These are phyloP conservation scores for Babylonia areolata DNA, from an alignment of 1,140 invertebrate genomes.

Conservation along the genomic window DNA sequence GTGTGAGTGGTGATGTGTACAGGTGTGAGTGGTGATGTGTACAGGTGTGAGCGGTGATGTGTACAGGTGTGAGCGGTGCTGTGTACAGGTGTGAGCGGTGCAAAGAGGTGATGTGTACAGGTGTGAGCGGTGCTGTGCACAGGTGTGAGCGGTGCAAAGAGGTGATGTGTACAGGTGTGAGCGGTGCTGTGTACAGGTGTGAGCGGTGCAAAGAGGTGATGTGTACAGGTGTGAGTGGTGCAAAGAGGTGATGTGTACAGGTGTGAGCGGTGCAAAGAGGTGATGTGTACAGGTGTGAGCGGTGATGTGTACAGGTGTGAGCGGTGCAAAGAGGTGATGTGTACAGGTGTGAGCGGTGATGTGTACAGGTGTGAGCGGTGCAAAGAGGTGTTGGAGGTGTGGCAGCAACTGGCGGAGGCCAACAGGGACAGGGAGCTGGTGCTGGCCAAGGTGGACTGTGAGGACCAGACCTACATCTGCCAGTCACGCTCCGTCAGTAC, in stretches of 20 bases:
- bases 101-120: too few species aligned
- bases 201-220: too few species aligned
- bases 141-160: too few species aligned
- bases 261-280: not conserved
- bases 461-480: constrained; percentile 65
- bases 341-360: not conserved
- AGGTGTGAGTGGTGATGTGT: too few species aligned
- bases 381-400: constrained; percentile 61
- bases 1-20: too few species aligned
- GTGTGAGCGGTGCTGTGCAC: too few species aligned
- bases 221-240: not conserved
- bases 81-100: too few species aligned
- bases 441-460: constrained; percentile 74
- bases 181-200: too few species aligned
- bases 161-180: too few species aligned
- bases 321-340: not conserved
- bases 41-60: too few species aligned
- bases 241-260: not conserved
- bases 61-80: too few species aligned
- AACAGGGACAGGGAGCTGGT: not conserved
- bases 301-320: not conserved
- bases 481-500: constrained; percentile 25
- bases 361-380: not conserved
- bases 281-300: not conserved
- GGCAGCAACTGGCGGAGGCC: constrained; percentile 83